Base-by-base conservation (phyloP, 2,113 vertebrate species). In the Stegastes partitus region DNA sequence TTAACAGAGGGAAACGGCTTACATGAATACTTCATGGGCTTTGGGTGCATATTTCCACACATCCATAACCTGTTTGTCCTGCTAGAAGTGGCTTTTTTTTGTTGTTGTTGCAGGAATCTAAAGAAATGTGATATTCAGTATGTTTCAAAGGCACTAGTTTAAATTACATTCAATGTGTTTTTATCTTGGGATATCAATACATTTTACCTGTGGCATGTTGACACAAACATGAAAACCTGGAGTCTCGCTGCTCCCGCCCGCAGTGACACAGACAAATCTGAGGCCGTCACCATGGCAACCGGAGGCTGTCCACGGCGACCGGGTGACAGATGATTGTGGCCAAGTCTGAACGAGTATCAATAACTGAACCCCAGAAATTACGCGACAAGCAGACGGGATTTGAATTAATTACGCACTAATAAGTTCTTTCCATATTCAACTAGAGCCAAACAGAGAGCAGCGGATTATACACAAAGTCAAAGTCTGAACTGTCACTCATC, bases 21-120 rank as follows among this genome's bases (percentile, higher is more conserved):
- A 44, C 73, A 87, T 89, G 80, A 88, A 89, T 89, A 84, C 89
- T 90, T 85, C 62, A 87, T 83, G 75, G 73, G 66, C 81, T 85
- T 62, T 53, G 45, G 81, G 78, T 81, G 81, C 56, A 58, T 77
- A 81, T 82, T 78, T 77, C 82, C 71, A 81, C 82, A 87, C 78
- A 71, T 84, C 42, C 50, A 84, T 82, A 89, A 82, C 73, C 59
- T 81, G 86, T 86, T 85, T 81, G 63, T 82, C 73, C 77, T 77
- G 72, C 22, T 82, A 53, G 51, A 79, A 73, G 72, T 19, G 7
- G 0, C 25, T 25, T 22, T 0, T 25, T 74, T 18, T 14, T 18
- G n/a, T n/a, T n/a, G n/a, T 71, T 63, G 63, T 1, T 61, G 11
- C 45, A 18, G n/a, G 19, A 74, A 21, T 61, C 45, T 26, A 44